Evolutionary conservation across 2,888 invertebrate genomes (phyloP), one percentile per base, ranked within the genome.

Genomic region (Tachina lurida): DNA sequence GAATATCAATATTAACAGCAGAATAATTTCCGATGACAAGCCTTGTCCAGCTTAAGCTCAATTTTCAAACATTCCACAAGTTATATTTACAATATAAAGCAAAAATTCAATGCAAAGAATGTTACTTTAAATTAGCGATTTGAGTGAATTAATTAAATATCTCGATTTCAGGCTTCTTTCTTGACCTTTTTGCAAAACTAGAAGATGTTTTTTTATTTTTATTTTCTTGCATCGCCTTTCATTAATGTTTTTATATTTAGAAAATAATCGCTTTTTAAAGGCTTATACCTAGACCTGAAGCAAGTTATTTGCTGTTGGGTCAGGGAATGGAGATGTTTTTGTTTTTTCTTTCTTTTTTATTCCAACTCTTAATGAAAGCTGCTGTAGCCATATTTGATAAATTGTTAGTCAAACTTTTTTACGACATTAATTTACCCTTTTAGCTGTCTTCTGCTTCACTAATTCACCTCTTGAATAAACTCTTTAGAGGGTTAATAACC

Each of bases 11-110:
- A 70, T 75, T 67, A 74, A 79, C 78, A 78, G 47, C 62, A 65
- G 49, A 70, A 83, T 75, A 76, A 76, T 82, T 75, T 83, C 73
- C 77, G 65, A 54, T 83, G 71, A 79, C 78, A 77, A 58, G 5
- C 58, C 56, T 74, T 77, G 63, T 86, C 78, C 56, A 56, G 43
- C 60, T 15, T 41, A 3, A n/a, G n/a, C 39, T 39, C 13, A 41
- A 22, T 22, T 63, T 7, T 13, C 19, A 19, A 47, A 68, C 15
- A 22, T 67, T 31, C 12, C 10, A n/a, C 49, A 31, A 49, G 52
- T 31, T 31, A 31, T 31, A 31, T 31, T 31, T 31, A 7, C 31
- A 52, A 19, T 3, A 52, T 3, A 17, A 10, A 3, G 8, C 17
- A 8, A 47, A n/a, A 49, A 31, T 31, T 71, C n/a, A 58, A 58